A percentile compares a stretch with the other conserved stretches of the same genome.
phyloP scores from a whole-genome alignment of 2,797 vertebrate genomes.

The Poecilia velifera region DNA sequence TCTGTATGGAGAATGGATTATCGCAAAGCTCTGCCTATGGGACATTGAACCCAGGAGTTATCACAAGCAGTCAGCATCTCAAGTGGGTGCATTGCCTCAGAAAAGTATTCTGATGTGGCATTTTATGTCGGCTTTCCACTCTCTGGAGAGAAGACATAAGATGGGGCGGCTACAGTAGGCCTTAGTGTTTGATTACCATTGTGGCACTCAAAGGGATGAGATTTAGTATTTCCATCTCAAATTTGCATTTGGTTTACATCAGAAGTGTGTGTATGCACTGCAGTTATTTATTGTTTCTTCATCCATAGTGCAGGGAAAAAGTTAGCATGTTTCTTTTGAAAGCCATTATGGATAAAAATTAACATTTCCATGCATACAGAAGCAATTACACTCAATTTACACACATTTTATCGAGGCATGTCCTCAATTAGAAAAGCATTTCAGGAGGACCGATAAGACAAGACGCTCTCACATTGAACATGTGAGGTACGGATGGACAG shows the following conservation, averaged over 20 bases:
- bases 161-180: conserved; percentile 48
- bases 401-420: conserved; percentile 78
- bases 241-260: conserved; percentile 74
- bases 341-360: conserved; percentile 76
- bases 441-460: conserved; percentile 68
- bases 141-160: conserved; percentile 62
- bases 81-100: conserved; percentile 71
- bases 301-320: conserved; percentile 67
- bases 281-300: conserved; percentile 73
- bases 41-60: conserved; percentile 80
- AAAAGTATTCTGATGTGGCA: conserved; percentile 66
- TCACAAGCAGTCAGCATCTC: conserved; percentile 80
- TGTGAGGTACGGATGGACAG: conserved; percentile 70
- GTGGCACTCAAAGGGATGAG: conserved; percentile 60
- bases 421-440: conserved; percentile 80
- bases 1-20: conserved; percentile 85
- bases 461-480: conserved; percentile 67
- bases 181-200: conserved; percentile 68
- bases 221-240: conserved; percentile 59
- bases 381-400: conserved; percentile 84
- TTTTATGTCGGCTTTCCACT: conserved; percentile 65
- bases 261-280: conserved; percentile 30
- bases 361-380: conserved; percentile 80
- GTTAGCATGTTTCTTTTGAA: conserved; percentile 74
- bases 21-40: conserved; percentile 78